Evolutionary conservation across 2,113 vertebrate species (phyloP).

Genomic region (Hippoglossus stenolepis): DNA sequence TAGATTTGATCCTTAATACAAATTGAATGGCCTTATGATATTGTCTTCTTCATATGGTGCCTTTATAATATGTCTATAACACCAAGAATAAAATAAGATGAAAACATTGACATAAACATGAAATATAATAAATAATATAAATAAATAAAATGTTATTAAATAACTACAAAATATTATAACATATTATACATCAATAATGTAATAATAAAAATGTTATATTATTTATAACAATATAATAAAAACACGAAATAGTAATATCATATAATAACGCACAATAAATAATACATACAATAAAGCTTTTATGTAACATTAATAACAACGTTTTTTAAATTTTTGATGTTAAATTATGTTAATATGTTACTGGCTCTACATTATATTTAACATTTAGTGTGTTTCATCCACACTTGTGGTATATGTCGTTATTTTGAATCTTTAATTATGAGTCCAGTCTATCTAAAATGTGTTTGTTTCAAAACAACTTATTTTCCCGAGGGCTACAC

Average conservation of each 20-base stretch:
- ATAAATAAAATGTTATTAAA: no score
- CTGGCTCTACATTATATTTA: neutral
- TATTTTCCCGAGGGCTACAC: neutral
- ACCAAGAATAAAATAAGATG: no score
- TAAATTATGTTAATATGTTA: neutral
- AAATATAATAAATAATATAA: neutral
- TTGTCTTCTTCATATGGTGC: neutral
- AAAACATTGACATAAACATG: no score
- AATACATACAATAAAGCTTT: neutral
- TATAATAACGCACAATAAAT: neutral
- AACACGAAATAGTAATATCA: neutral
- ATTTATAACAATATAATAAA: neutral
- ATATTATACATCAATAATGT: no score
- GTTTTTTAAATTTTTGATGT: no score
- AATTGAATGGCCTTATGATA: neutral
- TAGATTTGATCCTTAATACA: neutral
- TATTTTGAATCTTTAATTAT: no score
- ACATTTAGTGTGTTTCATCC: neutral
- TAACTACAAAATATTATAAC: no score
- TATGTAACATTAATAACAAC: neutral
- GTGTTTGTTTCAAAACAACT: slow-evolving; percentile 25
- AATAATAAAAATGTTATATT: neutral
- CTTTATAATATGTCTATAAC: no score
- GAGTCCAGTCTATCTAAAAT: slow-evolving; percentile 14
- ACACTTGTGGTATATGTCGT: no score